Percentiles rank a stretch among this genome's conserved stretches.
phyloP scores from a whole-genome alignment of 2,113 vertebrate species.

The Hypocryptadius cinnamomeus region DNA sequence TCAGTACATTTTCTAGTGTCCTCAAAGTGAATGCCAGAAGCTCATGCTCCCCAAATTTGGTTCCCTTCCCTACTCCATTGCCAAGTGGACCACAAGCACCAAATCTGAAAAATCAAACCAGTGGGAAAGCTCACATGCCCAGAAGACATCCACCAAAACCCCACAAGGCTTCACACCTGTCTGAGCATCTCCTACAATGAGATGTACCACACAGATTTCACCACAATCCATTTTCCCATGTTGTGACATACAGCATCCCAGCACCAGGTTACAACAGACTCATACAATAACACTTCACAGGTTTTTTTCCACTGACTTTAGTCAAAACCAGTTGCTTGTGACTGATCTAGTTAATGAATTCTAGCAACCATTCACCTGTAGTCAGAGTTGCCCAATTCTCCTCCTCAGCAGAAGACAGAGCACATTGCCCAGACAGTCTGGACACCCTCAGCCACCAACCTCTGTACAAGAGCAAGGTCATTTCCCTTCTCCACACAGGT shows the following conservation, averaged over 20 bases:
- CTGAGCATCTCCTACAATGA: not conserved
- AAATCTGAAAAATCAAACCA: not conserved
- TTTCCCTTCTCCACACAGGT: not conserved
- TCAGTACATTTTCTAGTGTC: not conserved
- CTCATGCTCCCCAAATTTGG: not conserved
- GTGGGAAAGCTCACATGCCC: not conserved
- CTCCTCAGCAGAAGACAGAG: not conserved
- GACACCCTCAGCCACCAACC: not conserved
- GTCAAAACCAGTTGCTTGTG: not conserved
- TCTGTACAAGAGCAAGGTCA: rapidly evolving
- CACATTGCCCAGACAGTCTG: not conserved
- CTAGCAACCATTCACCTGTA: not conserved
- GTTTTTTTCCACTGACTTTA: not conserved
- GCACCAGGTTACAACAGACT: not conserved
- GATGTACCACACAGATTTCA: not conserved
- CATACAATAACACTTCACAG: not conserved
- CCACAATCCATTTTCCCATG: not conserved
- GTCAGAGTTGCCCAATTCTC: not conserved
- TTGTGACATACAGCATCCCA: not conserved
- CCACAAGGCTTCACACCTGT: not conserved
- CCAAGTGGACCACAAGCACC: not conserved
- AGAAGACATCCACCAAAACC: not conserved
- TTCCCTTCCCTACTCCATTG: not conserved
- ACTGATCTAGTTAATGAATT: not conserved
- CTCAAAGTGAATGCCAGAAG: not conserved